A percentile compares a stretch with the other conserved stretches of the same genome.
These are phyloP conservation scores for Cloeon dipterum DNA, from an alignment of 2,888 invertebrate genomes.

Conservation along the genomic window DNA sequence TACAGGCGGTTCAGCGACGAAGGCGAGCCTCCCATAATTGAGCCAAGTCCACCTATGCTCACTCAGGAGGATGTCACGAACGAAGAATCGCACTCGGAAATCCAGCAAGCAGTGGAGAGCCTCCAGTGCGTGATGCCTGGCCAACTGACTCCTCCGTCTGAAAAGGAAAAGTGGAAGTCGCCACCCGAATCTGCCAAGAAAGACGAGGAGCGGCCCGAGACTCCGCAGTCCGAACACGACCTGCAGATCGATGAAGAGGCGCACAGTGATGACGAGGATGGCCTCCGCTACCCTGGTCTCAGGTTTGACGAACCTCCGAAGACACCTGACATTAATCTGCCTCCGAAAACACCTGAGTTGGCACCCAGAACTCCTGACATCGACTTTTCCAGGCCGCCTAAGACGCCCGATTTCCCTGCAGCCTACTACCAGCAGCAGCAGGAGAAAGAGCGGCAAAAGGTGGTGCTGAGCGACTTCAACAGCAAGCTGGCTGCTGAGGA, in stretches of 20 bases:
- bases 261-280: conserved; percentile 45
- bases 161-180: conserved; percentile 2
- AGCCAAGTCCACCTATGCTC: conserved; percentile 1
- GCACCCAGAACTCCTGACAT: conserved; percentile 22
- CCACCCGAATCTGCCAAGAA: conserved; percentile 8
- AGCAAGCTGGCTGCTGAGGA: background rate
- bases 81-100: conserved; percentile 59
- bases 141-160: background rate
- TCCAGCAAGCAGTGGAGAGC: conserved; percentile 63
- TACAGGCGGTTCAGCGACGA: conserved; percentile 6
- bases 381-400: background rate
- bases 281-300: conserved; percentile 25
- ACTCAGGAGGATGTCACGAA: conserved; percentile 6
- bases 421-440: conserved; percentile 20
- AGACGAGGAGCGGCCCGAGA: conserved; percentile 50
- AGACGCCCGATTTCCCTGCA: conserved; percentile 23
- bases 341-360: conserved; percentile 9
- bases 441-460: conserved; percentile 11
- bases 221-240: conserved; percentile 64
- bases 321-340: conserved; percentile 25
- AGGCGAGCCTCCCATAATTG: conserved; percentile 4
- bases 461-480: conserved; percentile 14
- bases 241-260: conserved; percentile 39
- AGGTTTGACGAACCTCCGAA: conserved; percentile 21
- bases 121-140: conserved; percentile 25